Conservation (phyloP, 1,140 invertebrate genomes). For the Diplogasteroides magnus region DNA sequence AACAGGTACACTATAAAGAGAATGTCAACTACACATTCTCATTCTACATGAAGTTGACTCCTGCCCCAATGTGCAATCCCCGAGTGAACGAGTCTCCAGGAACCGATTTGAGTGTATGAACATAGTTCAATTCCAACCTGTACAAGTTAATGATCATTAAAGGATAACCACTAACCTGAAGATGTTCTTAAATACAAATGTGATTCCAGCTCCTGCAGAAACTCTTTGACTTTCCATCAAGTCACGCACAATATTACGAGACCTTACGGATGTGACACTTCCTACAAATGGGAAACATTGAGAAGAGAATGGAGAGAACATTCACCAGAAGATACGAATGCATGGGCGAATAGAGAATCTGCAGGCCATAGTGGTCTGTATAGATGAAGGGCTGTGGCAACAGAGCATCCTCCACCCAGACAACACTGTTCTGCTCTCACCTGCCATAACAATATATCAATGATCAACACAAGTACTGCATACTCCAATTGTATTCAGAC, state of each 20-base stretch:
- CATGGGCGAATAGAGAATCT: slow-evolving; percentile 46
- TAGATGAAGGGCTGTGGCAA: slow-evolving; percentile 39
- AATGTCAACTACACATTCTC: not conserved
- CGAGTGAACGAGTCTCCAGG: slow-evolving; percentile 33
- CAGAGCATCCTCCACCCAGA: slow-evolving; percentile 39
- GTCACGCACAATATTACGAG: slow-evolving; percentile 35
- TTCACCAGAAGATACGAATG: slow-evolving; percentile 41
- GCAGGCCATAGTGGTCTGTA: slow-evolving; percentile 43
- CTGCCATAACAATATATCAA: slow-evolving; percentile 1
- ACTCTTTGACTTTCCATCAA: slow-evolving; percentile 37
- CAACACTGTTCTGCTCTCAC: slow-evolving; percentile 32
- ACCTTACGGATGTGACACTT: slow-evolving; percentile 35
- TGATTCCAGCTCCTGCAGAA: slow-evolving; percentile 41
- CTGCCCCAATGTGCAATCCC: slow-evolving; percentile 50
- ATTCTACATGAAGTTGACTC: slow-evolving; percentile 44
- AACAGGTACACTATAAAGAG: not conserved
- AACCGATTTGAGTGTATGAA: slow-evolving; percentile 41
- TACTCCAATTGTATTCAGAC: slow-evolving; percentile 45
- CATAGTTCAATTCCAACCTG: slow-evolving; percentile 52
- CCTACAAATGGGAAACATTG: slow-evolving; percentile 20
- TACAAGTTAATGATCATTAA: not conserved
- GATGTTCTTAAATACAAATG: slow-evolving; percentile 41
- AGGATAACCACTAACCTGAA: slow-evolving; percentile 21
- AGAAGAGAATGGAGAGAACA: not conserved
- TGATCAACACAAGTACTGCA: not conserved